Conservation (phyloP, 2,113 vertebrate species). For the Accipiter virgatus region DNA sequence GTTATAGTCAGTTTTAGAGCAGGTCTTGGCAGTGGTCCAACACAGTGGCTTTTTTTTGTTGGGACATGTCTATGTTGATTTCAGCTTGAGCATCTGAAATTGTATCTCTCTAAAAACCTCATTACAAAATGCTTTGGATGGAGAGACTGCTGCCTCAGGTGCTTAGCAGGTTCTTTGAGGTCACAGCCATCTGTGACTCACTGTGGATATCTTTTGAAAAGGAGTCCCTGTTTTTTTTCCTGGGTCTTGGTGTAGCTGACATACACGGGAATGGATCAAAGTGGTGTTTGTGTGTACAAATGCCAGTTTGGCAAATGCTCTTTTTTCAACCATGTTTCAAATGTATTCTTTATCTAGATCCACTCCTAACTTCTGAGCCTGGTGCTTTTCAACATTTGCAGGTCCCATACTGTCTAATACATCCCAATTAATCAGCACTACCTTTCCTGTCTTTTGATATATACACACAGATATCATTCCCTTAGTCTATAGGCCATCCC, state of each 20-base stretch:
- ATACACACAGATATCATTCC: too few species aligned
- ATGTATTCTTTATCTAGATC: neutral
- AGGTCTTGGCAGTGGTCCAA: slow-evolving; percentile 1
- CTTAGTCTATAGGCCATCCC: too few species aligned
- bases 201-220: neutral
- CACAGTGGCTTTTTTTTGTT: neutral
- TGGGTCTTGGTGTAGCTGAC: neutral
- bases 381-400: neutral
- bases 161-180: neutral
- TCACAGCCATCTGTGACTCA: neutral
- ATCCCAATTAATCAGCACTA: too few species aligned
- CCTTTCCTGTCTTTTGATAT: too few species aligned
- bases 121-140: neutral
- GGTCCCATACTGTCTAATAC: too few species aligned
- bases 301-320: neutral
- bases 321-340: neutral
- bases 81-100: neutral
- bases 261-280: neutral
- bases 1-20: neutral
- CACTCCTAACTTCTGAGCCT: neutral
- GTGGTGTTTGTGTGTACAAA: neutral
- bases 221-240: neutral
- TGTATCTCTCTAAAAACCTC: neutral
- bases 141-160: neutral
- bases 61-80: neutral